phyloP scores from a whole-genome alignment of 2,797 vertebrate genomes.

The Centropyge bicolor region DNA sequence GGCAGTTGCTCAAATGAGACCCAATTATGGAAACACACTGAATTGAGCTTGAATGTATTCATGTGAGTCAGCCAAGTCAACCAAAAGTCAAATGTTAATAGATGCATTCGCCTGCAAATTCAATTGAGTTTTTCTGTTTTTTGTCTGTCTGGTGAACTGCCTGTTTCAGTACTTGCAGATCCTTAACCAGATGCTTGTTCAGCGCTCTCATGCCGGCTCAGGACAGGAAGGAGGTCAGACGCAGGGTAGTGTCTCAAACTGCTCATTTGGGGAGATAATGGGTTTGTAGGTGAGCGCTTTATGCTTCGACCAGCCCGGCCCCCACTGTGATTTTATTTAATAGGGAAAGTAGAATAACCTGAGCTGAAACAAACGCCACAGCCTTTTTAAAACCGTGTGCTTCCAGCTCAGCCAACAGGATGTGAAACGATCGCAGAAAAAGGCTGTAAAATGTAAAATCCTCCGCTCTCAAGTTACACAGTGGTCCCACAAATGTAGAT shows the following conservation, averaged over 20 bases:
- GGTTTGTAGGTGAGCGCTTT: conserved; percentile 54
- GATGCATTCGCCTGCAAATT: conserved; percentile 41
- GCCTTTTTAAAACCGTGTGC: conserved; percentile 16
- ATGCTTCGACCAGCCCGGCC: conserved; percentile 13
- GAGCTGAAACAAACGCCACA: conserved; percentile 30
- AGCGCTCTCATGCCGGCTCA: conserved; percentile 20
- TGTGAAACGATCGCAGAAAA: conserved; percentile 12
- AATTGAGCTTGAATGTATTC: conserved; percentile 13
- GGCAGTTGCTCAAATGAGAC: not conserved
- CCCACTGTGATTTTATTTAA: conserved; percentile 14
- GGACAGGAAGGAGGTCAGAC: conserved; percentile 52
- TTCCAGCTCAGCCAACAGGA: conserved; percentile 13
- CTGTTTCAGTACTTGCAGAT: conserved; percentile 16
- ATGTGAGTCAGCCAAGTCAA: conserved; percentile 35
- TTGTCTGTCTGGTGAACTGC: conserved; percentile 10
- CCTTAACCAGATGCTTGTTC: conserved; percentile 36
- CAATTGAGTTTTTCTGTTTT: conserved; percentile 12
- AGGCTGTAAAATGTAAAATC: conserved; percentile 33
- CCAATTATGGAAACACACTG: conserved; percentile 23
- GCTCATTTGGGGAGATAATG: conserved; percentile 66
- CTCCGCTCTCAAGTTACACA: conserved; percentile 37
- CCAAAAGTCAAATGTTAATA: conserved; percentile 56
- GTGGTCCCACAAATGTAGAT: conserved; percentile 9
- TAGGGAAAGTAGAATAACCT: conserved; percentile 32
- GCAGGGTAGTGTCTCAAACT: conserved; percentile 58